phyloP scores from a whole-genome alignment of 1,140 invertebrate species.

The Coelopa frigida region DNA sequence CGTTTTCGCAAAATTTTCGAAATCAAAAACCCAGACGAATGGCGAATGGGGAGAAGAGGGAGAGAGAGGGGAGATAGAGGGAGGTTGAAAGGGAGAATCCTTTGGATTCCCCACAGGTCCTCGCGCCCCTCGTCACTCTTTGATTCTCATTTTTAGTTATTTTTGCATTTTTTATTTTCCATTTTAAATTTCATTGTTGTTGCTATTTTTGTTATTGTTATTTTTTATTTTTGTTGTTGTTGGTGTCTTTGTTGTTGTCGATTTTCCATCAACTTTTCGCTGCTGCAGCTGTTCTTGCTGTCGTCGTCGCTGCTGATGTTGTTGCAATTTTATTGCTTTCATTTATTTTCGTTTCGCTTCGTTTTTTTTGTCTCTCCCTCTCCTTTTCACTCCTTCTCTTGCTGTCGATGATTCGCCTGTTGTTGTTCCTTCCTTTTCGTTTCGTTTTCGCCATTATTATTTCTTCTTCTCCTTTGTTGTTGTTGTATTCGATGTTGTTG shows the following conservation, averaged over 20 bases:
- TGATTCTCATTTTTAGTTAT: too few species aligned
- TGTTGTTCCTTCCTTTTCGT: conserved; percentile 11
- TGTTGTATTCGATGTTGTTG: neutral
- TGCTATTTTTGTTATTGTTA: conserved; percentile 4
- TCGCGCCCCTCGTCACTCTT: too few species aligned
- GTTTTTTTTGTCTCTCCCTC: conserved; percentile 19
- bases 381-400: conserved; percentile 17
- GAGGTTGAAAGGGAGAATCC: too few species aligned
- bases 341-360: conserved; percentile 28
- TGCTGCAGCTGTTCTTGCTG: too few species aligned
- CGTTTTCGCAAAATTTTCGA: too few species aligned
- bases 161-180: too few species aligned
- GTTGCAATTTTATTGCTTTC: conserved; percentile 8
- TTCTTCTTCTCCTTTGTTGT: conserved; percentile 13
- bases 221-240: conserved; percentile 3
- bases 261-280: too few species aligned
- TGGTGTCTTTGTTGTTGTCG: neutral
- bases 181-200: conserved; percentile 1
- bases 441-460: neutral
- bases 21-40: too few species aligned
- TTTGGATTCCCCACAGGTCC: too few species aligned
- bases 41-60: too few species aligned
- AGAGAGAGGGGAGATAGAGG: too few species aligned
- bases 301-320: neutral
- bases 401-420: conserved; percentile 15